phyloP scores from a whole-genome alignment of 2,113 vertebrate species.

The Alethe diademata region DNA sequence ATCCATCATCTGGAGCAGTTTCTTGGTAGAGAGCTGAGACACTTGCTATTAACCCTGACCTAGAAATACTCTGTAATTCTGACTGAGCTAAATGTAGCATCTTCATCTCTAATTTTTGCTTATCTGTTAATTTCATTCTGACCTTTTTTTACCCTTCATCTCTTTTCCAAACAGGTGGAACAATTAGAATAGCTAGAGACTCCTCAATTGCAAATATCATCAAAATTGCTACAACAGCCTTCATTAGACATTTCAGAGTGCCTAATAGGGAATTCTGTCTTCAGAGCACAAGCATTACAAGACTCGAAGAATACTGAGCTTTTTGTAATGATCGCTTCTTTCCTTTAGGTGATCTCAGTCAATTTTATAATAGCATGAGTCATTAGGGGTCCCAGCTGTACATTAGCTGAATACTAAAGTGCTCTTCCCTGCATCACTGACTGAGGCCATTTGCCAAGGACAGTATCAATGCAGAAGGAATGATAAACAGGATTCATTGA shows the following conservation, averaged over 20 bases:
- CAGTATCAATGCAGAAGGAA: background rate
- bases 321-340: background rate
- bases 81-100: background rate
- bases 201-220: background rate
- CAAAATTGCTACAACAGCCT: background rate
- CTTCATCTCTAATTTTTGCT: background rate
- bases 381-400: background rate
- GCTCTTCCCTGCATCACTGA: background rate
- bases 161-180: background rate
- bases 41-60: background rate
- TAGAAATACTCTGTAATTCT: background rate
- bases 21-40: background rate
- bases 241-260: background rate
- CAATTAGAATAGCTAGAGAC: background rate
- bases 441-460: background rate
- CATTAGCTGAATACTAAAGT: background rate
- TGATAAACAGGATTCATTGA: background rate
- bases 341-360: background rate
- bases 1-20: background rate
- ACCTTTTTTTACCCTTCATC: background rate
- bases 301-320: background rate
- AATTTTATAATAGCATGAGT: background rate
- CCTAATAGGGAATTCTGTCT: background rate
- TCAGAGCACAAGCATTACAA: background rate
- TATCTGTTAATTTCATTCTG: background rate